Conservation (phyloP, 2,113 vertebrate genomes). For the Phyllostomus hastatus region DNA sequence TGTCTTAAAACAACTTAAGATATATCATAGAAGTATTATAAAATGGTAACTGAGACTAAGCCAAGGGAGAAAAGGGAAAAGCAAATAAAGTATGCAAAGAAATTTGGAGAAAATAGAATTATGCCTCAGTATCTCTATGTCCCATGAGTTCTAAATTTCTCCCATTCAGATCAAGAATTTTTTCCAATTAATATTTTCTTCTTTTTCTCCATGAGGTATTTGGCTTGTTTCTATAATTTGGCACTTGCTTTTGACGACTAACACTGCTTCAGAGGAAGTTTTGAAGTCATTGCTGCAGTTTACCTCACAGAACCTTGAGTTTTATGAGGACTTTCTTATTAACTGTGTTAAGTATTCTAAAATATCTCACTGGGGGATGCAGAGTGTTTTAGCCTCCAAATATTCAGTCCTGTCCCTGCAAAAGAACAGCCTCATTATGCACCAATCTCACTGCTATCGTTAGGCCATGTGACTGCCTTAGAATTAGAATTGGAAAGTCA, state of each 20-base stretch:
- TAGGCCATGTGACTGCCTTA: neutral
- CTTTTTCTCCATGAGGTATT: neutral
- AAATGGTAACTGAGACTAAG: neutral
- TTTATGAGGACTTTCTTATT: slow-evolving; percentile 9
- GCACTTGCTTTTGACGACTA: neutral
- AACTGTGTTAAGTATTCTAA: neutral
- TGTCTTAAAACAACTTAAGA: neutral
- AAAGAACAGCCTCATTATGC: neutral
- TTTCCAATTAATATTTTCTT: neutral
- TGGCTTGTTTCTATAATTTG: neutral
- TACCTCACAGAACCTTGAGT: neutral
- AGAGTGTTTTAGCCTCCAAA: slow-evolving; percentile 19
- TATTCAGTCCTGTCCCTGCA: neutral
- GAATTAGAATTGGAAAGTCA: neutral
- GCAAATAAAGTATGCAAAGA: neutral
- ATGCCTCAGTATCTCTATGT: neutral
- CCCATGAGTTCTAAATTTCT: neutral
- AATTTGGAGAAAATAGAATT: neutral
- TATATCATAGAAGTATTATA: neutral
- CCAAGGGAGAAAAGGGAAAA: neutral
- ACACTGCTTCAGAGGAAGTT: neutral
- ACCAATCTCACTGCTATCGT: neutral
- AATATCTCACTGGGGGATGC: neutral
- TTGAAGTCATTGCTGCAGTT: neutral
- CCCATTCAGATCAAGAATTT: neutral